Evolutionary conservation across 2,113 vertebrate genomes (phyloP), one percentile per base, ranked within the genome.

Genomic region (Microcebus murinus): DNA sequence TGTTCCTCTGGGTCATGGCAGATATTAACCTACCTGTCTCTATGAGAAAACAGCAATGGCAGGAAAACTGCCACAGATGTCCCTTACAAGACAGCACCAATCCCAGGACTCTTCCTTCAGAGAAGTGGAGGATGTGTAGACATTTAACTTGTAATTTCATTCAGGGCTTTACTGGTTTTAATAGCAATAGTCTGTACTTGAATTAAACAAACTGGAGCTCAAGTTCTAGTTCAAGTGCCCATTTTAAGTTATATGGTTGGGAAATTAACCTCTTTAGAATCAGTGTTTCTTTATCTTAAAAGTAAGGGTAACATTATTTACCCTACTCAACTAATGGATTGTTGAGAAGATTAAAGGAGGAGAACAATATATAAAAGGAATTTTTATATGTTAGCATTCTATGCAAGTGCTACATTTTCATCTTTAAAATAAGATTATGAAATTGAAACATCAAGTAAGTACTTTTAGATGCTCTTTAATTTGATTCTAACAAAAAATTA

Each of bases 391-490:
- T 79, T 55, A 95, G 13, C 12, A 73, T 90, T 45, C 55, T 61
- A 21, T 63, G 27, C 21, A 68, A 55, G 79, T 84, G 9, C 55
- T 39, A 45, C 11, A 73, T 61, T 93, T 79, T 90, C 14, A 3
- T 87, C 42, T n/a, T 87, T 36, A 42, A 90, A 77, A 73, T 57
- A 70, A 42, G 17, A 59, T 70, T 57, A 6, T 39, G 68, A 6
- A 7, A 42, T 71, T 90, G 57, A 90, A 87, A 70, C 71, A 50
- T 80, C 45, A 85, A 95, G 36, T 57, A 50, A 76, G 65, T 92
- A 79, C 84, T 83, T 8, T 90, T 84, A 88, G 39, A 73, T n/a
- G 12, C 89, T 85, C 50, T 81, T 57, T 70, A 84, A 94, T 65
- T 67, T 36, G 52, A 48, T 2, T 90, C 8, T 39, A 74, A 85